These are phyloP conservation scores for Drosophila ercepeae DNA, from an alignment of 1,140 invertebrate genomes.

Conservation along the genomic window DNA sequence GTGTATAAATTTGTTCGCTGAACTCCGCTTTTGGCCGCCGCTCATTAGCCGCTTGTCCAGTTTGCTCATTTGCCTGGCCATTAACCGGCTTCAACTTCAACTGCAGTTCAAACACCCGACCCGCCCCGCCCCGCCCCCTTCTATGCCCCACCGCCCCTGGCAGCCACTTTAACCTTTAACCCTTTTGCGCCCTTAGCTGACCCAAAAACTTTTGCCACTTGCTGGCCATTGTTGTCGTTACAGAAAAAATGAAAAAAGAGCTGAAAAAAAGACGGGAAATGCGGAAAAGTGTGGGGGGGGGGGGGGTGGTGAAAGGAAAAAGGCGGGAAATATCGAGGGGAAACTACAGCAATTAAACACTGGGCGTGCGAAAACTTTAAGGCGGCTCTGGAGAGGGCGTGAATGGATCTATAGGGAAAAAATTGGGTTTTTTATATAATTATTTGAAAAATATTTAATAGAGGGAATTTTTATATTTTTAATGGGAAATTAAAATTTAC, in stretches of 20 bases:
- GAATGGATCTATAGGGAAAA: not conserved
- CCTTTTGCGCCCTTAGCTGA: constrained; percentile 53
- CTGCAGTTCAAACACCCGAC: constrained; percentile 11
- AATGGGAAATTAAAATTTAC: too few species aligned
- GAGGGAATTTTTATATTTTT: too few species aligned
- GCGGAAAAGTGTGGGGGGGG: not conserved
- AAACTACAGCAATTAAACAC: constrained; percentile 69
- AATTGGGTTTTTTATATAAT: not conserved
- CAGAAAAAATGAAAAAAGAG: constrained; percentile 31
- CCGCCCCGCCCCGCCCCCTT: not conserved
- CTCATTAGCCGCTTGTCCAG: constrained; percentile 72
- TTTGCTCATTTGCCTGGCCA: constrained; percentile 72
- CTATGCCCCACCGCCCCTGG: not conserved
- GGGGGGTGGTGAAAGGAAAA: not conserved
- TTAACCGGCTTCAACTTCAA: constrained; percentile 62
- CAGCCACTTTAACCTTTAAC: constrained; percentile 42
- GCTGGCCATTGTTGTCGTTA: constrained; percentile 71
- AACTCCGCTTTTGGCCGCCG: constrained; percentile 28
- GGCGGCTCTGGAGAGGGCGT: constrained; percentile 11
- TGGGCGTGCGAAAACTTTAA: constrained; percentile 65
- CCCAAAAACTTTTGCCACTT: constrained; percentile 70
- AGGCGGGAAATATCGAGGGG: constrained; percentile 26
- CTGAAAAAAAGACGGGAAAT: constrained; percentile 1
- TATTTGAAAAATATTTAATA: too few species aligned
- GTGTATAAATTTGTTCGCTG: constrained; percentile 36